phyloP scores from a whole-genome alignment of 2,797 vertebrate species.

The Macropodus opercularis region DNA sequence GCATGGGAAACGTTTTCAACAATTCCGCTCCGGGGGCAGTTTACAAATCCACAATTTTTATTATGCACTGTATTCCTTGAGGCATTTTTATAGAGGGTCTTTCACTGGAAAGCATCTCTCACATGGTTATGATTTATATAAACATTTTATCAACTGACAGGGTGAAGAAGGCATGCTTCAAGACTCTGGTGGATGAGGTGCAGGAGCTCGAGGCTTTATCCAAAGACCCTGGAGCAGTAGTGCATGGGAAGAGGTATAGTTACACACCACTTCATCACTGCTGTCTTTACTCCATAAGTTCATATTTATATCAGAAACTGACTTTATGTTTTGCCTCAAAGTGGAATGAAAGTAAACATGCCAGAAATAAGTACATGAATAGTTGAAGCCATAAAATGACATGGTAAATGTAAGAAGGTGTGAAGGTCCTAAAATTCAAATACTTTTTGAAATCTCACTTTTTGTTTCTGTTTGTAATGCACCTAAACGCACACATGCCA shows the following conservation, averaged over 20 bases:
- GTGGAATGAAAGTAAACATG: too few species aligned
- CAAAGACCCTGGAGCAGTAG: constrained; percentile 94
- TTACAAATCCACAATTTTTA: constrained; percentile 19
- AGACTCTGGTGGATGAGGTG: constrained; percentile 97
- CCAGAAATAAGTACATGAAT: too few species aligned
- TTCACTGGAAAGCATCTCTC: constrained; percentile 20
- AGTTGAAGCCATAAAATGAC: too few species aligned
- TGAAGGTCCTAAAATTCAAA: too few species aligned
- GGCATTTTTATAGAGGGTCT: not conserved
- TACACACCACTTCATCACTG: not conserved
- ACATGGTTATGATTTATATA: not conserved
- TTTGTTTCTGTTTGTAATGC: too few species aligned
- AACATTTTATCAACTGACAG: constrained; percentile 69
- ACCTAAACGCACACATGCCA: too few species aligned
- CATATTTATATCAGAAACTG: too few species aligned
- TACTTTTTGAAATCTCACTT: too few species aligned
- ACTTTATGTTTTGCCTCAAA: too few species aligned
- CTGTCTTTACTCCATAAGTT: not conserved
- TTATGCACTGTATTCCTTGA: not conserved
- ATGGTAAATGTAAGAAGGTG: too few species aligned
- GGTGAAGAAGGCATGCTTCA: constrained; percentile 91
- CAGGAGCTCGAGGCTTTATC: constrained; percentile 96
- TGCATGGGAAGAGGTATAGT: constrained; percentile 94
- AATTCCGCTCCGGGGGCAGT: constrained; percentile 29
- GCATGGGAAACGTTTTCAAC: constrained; percentile 24